Evolutionary conservation across 2,888 invertebrate species (phyloP), one percentile per base, ranked within the genome.

Genomic region (Aphodius sticticus): DNA sequence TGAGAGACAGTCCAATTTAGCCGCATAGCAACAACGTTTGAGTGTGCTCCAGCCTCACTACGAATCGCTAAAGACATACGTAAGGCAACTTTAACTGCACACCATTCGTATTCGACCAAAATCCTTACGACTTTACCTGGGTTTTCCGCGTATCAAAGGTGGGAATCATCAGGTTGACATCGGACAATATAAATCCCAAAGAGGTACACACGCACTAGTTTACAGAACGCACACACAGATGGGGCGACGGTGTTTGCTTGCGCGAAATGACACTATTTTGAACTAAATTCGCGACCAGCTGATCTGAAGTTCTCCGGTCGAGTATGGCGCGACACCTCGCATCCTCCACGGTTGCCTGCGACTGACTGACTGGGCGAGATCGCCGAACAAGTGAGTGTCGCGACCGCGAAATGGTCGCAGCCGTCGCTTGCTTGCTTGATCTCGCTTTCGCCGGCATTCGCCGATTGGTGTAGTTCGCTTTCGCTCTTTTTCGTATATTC

Each of bases 21-120:
- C 53, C 53, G 53, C 53, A 53, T 53, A 53, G 53, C 53, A 53
- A 53, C 53, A 53, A 53, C 53, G 53, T 53, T 53, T 53, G 53
- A 53, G 53, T 53, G 53, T 53, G 9, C 4, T 53, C 53, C 53
- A 53, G 53, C 53, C 53, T 53, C 53, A 12, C 53, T 53, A 53
- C 53, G 53, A 53, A 12, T 53, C 53, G 53, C 53, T 53, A 53
- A 53, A 53, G 53, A 53, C 53, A 53, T 53, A 53, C 53, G 53
- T 53, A 53, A 53, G 9, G 2, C 53, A 53, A 53, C 53, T 12
- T 53, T 53, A 53, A 12, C 53, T 5, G 53, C 7, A 53, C 53
- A 53, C 53, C 53, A 53, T 53, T 53, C 53, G 53, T 5, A 7
- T 12, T 53, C 12, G 12, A 53, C 53, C 53, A 53, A 9, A 53